Conservation (phyloP, 2,113 vertebrate species). For the Malurus melanocephalus region DNA sequence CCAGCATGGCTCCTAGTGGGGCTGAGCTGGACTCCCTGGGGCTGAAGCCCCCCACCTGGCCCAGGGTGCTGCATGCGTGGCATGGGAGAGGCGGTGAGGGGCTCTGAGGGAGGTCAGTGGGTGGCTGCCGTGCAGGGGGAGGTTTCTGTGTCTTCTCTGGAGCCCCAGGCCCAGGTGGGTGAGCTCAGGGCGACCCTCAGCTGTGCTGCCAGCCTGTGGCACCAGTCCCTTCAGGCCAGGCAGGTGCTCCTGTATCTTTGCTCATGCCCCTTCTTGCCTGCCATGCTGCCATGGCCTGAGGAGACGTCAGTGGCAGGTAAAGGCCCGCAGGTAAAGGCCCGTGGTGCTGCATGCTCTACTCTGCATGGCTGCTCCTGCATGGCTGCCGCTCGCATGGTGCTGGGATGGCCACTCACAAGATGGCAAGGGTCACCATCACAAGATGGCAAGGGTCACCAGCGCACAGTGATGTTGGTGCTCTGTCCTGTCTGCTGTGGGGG, state of each 20-base stretch:
- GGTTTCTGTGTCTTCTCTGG: neutral
- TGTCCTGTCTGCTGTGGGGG: neutral
- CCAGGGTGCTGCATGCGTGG: fast-evolving
- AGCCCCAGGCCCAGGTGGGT: neutral
- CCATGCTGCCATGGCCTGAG: constrained; percentile 48
- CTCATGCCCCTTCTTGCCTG: constrained; percentile 45
- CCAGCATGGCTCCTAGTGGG: neutral
- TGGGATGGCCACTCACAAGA: neutral
- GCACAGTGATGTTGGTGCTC: fast-evolving
- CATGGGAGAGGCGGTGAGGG: fast-evolving
- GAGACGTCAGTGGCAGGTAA: constrained; percentile 60
- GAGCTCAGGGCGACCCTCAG: neutral
- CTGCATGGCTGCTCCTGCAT: constrained; percentile 47
- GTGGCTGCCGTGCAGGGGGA: neutral
- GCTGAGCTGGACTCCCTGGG: neutral
- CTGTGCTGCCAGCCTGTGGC: fast-evolving
- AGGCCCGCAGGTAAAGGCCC: neutral
- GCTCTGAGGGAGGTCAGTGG: neutral
- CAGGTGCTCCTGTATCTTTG: neutral
- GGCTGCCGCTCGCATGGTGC: neutral
- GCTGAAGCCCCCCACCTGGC: fast-evolving
- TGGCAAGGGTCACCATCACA: neutral
- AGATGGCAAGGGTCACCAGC: neutral
- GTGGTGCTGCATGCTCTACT: constrained; percentile 15
- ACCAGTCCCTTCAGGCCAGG: neutral